A percentile compares a stretch with the other conserved stretches of the same genome.
These are phyloP conservation scores for Entomyzon cyanotis DNA, from an alignment of 2,113 vertebrate genomes.

Conservation along the genomic window DNA sequence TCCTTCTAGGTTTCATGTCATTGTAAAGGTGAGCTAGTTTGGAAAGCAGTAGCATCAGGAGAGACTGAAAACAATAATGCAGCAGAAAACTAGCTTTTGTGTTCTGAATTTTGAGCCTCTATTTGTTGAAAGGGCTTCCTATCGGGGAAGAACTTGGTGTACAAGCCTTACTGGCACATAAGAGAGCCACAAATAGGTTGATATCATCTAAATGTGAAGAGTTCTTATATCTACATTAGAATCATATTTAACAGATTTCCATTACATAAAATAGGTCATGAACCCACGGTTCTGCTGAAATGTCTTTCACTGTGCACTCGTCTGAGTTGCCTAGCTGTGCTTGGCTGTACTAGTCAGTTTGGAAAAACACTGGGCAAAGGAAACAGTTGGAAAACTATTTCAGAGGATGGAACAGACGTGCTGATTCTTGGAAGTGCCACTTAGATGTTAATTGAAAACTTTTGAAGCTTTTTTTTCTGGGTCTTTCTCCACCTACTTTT, in stretches of 20 bases:
- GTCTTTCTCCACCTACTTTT: neutral
- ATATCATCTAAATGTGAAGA: neutral
- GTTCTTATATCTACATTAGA: neutral
- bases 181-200: rapidly evolving
- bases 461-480: neutral
- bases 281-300: neutral
- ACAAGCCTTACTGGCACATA: neutral
- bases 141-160: neutral
- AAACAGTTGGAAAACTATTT: neutral
- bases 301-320: neutral
- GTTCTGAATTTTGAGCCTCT: neutral
- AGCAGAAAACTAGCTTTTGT: neutral
- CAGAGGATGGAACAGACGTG: neutral
- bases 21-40: neutral
- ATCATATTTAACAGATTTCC: neutral
- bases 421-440: neutral
- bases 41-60: neutral
- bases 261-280: neutral
- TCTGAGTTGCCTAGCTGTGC: neutral
- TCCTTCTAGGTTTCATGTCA: neutral
- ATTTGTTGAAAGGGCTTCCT: neutral
- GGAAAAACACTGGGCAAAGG: slow-evolving; percentile 1
- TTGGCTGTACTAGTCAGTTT: neutral
- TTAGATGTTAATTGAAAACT: slow-evolving; percentile 8
- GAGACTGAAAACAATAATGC: neutral